These are phyloP conservation scores for Abscondita cerata DNA, from an alignment of 2,888 invertebrate species.

Conservation along the genomic window DNA sequence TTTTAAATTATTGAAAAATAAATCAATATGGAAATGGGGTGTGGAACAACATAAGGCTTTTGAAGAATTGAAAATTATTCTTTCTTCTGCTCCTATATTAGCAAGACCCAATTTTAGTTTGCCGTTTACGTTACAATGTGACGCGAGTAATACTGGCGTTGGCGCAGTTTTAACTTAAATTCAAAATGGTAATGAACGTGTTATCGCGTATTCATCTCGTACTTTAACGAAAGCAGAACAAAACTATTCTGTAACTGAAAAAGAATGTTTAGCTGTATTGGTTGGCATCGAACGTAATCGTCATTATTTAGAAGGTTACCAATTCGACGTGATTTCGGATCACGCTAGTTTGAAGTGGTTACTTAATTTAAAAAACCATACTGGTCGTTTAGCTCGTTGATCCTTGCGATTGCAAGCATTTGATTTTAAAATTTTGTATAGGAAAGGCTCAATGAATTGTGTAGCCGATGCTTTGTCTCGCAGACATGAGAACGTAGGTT, in stretches of 20 bases:
- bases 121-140: background rate
- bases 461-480: no score
- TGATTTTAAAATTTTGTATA: no score
- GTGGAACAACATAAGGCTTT: background rate
- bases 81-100: background rate
- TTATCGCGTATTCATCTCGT: constrained; percentile 3
- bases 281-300: constrained; percentile 49
- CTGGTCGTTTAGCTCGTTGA: no score
- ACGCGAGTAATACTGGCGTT: background rate
- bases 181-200: constrained; percentile 1
- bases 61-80: no score
- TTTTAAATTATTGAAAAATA: background rate
- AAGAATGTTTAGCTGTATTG: constrained; percentile 35
- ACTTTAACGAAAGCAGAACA: no score
- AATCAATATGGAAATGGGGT: background rate
- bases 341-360: no score
- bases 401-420: no score
- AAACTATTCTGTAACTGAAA: constrained; percentile 33
- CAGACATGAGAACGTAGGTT: no score
- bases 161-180: constrained; percentile 9
- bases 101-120: background rate
- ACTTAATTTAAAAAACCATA: no score
- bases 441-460: constrained; percentile 51
- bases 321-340: constrained; percentile 53
- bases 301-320: constrained; percentile 50